phyloP scores from a whole-genome alignment of 2,888 invertebrate genomes.

The Drosophila suboccidentalis region DNA sequence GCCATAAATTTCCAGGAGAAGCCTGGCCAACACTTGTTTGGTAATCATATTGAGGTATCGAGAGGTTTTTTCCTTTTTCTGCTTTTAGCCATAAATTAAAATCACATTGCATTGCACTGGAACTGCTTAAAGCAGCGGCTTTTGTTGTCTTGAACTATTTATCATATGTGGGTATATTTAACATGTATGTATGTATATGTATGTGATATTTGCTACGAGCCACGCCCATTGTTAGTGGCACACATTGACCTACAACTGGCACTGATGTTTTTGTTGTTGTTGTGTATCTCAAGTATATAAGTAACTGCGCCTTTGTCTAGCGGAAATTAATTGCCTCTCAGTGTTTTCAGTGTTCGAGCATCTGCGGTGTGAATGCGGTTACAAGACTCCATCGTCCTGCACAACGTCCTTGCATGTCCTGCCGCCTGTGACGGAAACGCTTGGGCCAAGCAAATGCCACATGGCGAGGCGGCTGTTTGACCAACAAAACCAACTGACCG shows the following conservation, averaged over 20 bases:
- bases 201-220: background rate
- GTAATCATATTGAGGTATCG: constrained; percentile 14
- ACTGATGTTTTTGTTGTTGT: constrained; percentile 3
- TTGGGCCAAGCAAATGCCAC: constrained; percentile 47
- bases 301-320: constrained; percentile 61
- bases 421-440: constrained; percentile 69
- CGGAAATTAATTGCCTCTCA: constrained; percentile 75
- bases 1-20: constrained; percentile 30
- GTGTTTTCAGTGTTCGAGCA: constrained; percentile 47
- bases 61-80: background rate
- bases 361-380: constrained; percentile 49
- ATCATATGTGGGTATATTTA: constrained; percentile 39
- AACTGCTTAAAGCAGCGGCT: constrained; percentile 31
- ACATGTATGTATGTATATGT: background rate
- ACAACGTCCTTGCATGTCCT: constrained; percentile 51
- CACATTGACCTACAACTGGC: constrained; percentile 51
- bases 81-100: constrained; percentile 47
- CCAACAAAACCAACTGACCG: constrained; percentile 6
- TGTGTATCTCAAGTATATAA: constrained; percentile 42
- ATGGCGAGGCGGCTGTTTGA: constrained; percentile 13
- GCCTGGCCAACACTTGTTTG: constrained; percentile 6
- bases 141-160: constrained; percentile 41
- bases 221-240: constrained; percentile 45
- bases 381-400: constrained; percentile 32
- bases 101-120: constrained; percentile 31